Evolutionary conservation across 1,140 invertebrate species (phyloP).

Genomic region (Lepidotrigona ventralis): DNA sequence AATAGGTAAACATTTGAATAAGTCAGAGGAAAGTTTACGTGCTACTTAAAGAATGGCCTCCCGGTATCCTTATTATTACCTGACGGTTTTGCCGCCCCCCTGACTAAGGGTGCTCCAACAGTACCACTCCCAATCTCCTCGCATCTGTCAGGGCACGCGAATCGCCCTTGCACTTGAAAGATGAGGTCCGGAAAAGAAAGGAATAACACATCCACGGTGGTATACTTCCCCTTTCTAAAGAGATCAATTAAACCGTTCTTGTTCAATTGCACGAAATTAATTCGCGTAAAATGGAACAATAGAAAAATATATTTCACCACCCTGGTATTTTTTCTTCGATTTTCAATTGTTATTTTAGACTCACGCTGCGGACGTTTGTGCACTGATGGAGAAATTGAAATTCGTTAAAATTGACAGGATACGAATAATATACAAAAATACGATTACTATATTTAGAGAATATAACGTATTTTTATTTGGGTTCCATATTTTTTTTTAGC

Average conservation of each 20-base stretch:
- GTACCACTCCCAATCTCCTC: constrained; percentile 61
- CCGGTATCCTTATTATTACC: constrained; percentile 72
- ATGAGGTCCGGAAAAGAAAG: constrained; percentile 71
- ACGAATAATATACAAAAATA: neutral
- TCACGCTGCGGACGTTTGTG: no score
- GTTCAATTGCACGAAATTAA: constrained; percentile 36
- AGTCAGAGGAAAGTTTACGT: constrained; percentile 67
- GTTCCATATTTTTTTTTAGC: neutral
- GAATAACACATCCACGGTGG: constrained; percentile 46
- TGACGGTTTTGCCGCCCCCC: constrained; percentile 69
- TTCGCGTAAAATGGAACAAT: neutral
- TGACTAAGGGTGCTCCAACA: constrained; percentile 46
- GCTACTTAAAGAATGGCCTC: constrained; percentile 62
- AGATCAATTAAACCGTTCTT: constrained; percentile 31
- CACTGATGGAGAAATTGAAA: no score
- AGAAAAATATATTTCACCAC: neutral
- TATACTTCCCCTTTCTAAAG: constrained; percentile 16
- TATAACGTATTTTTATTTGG: no score
- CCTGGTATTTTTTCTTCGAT: neutral
- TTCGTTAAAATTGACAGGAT: no score
- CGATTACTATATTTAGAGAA: neutral
- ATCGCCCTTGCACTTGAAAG: constrained; percentile 62
- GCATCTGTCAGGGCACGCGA: constrained; percentile 77
- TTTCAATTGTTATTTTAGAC: neutral
- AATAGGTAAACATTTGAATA: constrained; percentile 66